Base-by-base conservation (phyloP, 2,113 vertebrate genomes). In the Caranx melampygus region DNA sequence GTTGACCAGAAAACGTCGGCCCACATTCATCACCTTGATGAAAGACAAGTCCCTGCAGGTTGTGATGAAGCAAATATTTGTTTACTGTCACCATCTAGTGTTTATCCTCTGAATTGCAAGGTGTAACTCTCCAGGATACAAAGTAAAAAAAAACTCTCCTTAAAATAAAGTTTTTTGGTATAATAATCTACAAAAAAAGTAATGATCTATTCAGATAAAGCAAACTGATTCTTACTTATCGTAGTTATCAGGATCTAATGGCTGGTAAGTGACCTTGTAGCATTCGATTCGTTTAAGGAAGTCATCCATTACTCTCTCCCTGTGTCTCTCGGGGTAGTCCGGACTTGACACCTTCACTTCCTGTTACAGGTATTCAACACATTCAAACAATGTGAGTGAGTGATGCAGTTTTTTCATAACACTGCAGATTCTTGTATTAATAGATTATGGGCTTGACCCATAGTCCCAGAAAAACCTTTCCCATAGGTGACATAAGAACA, bases 301-400 rank as follows among this genome's bases (percentile, higher is more conserved):
- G 88, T 99, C 98, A 14, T 96, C 98, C 98, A 99, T 99, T 44
- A 99, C 97, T 2, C 96, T 95, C 86, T 99, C 98, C 86, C 97
- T 79, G 92, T 98, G 94, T 64, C 95, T 95, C 84, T 99, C 97
- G 0, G 97, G 97, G 82, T 99, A 99, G 83, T 99, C 98, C 0
- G 98, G 98, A 88, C 98, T 99, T 16, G 98, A 99, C 74, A 99
- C 97, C 80, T 99, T 99, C 80, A 99, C 98, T 91, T 99, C 98
- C 98, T 99, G 91, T 44, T 49, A 47, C 33, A 87, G 71, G 64
- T 3, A 84, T 59, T 67, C 21, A 52, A 55, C 40, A 78, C 47
- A 72, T 81, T 71, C 10, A 72, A 72, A 72, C 70, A 66, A 59
- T 31, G 62, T 57, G 15, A 75, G 10, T 9, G n/a, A 18, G 40